phyloP scores from a whole-genome alignment of 2,888 invertebrate species.

The Cataglyphis albicans region DNA sequence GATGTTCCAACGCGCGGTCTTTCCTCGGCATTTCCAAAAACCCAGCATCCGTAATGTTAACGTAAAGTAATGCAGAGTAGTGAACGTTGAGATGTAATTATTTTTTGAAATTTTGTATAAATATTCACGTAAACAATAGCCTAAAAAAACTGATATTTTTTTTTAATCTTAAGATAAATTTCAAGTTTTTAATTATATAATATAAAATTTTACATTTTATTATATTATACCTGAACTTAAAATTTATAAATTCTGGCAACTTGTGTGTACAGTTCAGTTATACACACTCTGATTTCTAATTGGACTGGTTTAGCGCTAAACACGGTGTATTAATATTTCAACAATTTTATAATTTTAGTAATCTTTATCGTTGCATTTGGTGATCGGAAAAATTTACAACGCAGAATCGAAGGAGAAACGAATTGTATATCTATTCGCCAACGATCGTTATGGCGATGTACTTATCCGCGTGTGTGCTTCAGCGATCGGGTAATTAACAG shows the following conservation, averaged over 20 bases:
- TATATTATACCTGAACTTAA: background rate
- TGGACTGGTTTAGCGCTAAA: background rate
- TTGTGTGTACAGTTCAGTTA: background rate
- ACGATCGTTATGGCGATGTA: slow-evolving; percentile 52
- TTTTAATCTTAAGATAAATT: background rate
- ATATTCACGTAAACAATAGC: background rate
- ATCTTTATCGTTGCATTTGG: slow-evolving; percentile 12
- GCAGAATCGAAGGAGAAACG: background rate
- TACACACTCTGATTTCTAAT: background rate
- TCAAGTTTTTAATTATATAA: background rate
- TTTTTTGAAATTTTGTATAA: background rate
- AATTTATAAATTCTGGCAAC: background rate
- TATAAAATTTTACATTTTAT: background rate
- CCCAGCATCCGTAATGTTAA: background rate
- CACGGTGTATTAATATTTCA: background rate
- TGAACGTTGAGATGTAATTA: background rate
- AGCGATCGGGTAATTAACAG: slow-evolving; percentile 79
- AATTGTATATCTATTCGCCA: slow-evolving; percentile 47
- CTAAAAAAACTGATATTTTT: background rate
- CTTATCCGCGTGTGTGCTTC: slow-evolving; percentile 52
- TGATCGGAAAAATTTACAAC: slow-evolving; percentile 30
- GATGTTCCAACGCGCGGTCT: slow-evolving; percentile 27
- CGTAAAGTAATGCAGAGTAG: background rate
- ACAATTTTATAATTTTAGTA: background rate
- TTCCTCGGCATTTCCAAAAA: slow-evolving; percentile 24